These are phyloP conservation scores for Priocnemis perturbator DNA, from an alignment of 2,888 invertebrate genomes.

Conservation along the genomic window DNA sequence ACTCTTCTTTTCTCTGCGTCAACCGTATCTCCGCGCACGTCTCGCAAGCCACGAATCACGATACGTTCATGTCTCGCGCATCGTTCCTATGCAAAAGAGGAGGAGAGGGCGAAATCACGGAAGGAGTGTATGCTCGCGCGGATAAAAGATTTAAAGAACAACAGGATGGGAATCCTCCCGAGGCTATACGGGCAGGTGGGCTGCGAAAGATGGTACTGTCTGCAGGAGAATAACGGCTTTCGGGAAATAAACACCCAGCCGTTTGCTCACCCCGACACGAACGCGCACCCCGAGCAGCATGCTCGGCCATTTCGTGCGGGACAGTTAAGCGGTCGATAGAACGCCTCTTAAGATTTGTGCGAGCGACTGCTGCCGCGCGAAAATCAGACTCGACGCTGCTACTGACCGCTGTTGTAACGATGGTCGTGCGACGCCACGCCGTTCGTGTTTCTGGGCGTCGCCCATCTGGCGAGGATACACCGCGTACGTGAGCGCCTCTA, in stretches of 20 bases:
- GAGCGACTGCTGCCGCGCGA: background rate
- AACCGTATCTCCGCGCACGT: no score
- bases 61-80: background rate
- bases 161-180: slow-evolving; percentile 9
- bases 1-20: no score
- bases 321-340: no score
- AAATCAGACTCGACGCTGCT: background rate
- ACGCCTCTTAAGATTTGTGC: slow-evolving; percentile 9
- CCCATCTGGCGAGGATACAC: no score
- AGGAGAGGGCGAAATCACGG: background rate
- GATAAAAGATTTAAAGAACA: background rate
- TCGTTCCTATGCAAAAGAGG: background rate
- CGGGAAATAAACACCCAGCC: slow-evolving; percentile 33
- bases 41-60: no score
- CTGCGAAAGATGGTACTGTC: slow-evolving; percentile 32
- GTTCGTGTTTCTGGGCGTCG: background rate
- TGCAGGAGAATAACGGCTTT: slow-evolving; percentile 48
- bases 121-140: background rate
- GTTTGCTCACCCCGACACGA: no score
- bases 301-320: no score
- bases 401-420: background rate
- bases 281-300: no score
- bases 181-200: slow-evolving; percentile 20
- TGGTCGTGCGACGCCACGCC: no score
- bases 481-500: no score